These are phyloP conservation scores for Pelobates fuscus DNA, from an alignment of 2,113 vertebrate species.

Conservation along the genomic window DNA sequence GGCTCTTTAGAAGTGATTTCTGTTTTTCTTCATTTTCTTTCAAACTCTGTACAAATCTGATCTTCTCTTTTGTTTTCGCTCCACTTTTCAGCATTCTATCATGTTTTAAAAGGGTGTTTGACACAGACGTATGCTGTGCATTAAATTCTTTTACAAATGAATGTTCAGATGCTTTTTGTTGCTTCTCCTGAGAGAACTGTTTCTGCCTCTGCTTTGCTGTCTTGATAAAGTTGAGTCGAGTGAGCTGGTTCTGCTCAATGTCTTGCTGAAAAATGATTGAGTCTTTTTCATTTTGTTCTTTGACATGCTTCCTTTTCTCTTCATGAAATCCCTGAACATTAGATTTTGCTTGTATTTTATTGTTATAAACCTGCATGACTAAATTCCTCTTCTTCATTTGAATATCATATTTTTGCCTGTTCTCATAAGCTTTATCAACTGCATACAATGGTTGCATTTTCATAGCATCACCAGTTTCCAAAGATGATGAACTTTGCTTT, in stretches of 20 bases:
- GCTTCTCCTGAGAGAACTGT: conserved; percentile 57
- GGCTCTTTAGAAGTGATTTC: conserved; percentile 7
- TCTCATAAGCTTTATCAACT: conserved; percentile 57
- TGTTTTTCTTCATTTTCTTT: conserved; percentile 42
- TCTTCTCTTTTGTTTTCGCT: conserved; percentile 43
- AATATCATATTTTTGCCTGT: conserved; percentile 44
- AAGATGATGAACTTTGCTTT: conserved; percentile 17
- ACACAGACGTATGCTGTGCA: conserved; percentile 53
- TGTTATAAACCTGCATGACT: not conserved
- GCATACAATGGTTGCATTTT: conserved; percentile 37
- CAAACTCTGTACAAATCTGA: conserved; percentile 29
- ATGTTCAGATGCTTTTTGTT: conserved; percentile 44
- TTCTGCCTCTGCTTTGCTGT: conserved; percentile 53
- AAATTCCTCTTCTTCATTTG: conserved; percentile 26
- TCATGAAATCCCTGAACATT: conserved; percentile 25
- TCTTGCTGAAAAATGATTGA: not conserved
- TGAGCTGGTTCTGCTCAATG: conserved; percentile 45
- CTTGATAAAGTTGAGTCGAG: conserved; percentile 49
- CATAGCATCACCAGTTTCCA: not conserved
- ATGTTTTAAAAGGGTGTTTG: conserved; percentile 48
- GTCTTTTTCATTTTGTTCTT: conserved; percentile 45
- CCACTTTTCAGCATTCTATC: conserved; percentile 34
- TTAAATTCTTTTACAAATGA: conserved; percentile 55
- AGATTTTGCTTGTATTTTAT: conserved; percentile 11
- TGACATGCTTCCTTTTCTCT: conserved; percentile 24